Percentiles rank a stretch among this genome's conserved stretches.
Evolutionary conservation across 2,888 invertebrate genomes (phyloP).

Genomic region (Busseola fusca): DNA sequence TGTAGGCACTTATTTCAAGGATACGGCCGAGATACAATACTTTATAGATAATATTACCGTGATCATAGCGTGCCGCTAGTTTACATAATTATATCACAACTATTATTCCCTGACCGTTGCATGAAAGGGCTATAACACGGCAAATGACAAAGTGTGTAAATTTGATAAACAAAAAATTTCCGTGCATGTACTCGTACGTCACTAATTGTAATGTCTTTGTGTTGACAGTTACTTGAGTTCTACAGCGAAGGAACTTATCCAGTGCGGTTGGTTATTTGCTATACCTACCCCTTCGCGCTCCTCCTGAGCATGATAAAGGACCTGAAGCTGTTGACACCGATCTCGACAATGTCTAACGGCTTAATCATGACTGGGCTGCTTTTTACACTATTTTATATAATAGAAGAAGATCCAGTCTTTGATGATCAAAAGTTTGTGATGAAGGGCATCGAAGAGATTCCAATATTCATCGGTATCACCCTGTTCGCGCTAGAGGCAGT

Average conservation of each 20-base stretch:
- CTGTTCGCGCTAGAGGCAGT: slow-evolving; percentile 95
- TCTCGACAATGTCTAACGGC: slow-evolving; percentile 93
- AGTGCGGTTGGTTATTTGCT: slow-evolving; percentile 88
- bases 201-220: slow-evolving; percentile 14
- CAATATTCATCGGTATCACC: slow-evolving; percentile 96
- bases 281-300: slow-evolving; percentile 89
- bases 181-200: neutral
- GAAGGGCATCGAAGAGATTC: slow-evolving; percentile 87
- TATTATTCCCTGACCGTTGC: neutral
- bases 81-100: too few relatives aligned
- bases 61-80: too few relatives aligned
- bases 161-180: neutral
- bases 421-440: slow-evolving; percentile 83
- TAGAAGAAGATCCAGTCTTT: slow-evolving; percentile 90
- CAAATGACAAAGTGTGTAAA: neutral
- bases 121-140: neutral
- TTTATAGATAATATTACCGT: too few relatives aligned
- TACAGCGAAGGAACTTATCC: slow-evolving; percentile 72
- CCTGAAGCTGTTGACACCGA: slow-evolving; percentile 93
- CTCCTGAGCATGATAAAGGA: slow-evolving; percentile 91
- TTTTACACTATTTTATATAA: slow-evolving; percentile 92
- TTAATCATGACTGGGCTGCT: slow-evolving; percentile 92
- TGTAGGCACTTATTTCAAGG: too few relatives aligned
- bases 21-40: too few relatives aligned
- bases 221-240: slow-evolving; percentile 84